Conservation (phyloP, 2,797 vertebrate species). For the Pachyuromys duprasi region DNA sequence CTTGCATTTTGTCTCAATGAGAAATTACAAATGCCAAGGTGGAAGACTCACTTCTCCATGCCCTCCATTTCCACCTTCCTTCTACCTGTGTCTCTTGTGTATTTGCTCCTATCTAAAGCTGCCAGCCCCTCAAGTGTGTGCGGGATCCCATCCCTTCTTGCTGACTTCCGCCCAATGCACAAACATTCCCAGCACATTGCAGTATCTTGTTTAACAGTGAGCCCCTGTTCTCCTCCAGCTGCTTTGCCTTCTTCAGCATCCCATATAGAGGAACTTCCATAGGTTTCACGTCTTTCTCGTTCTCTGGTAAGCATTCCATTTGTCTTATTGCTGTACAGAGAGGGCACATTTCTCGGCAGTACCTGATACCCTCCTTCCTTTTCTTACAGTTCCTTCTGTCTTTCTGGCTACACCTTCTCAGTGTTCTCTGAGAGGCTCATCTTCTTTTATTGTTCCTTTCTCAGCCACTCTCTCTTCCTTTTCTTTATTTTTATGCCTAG, state of each 20-base stretch:
- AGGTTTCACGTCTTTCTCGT: neutral
- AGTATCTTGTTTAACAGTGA: neutral
- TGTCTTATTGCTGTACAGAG: neutral
- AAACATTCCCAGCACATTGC: neutral
- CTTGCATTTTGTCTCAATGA: neutral
- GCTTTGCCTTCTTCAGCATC: neutral
- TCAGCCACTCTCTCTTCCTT: neutral
- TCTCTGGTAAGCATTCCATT: neutral
- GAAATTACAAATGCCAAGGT: neutral
- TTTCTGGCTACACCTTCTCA: neutral
- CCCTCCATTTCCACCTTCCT: neutral
- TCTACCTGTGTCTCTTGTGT: accelerated
- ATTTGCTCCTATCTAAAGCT: neutral
- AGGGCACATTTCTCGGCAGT: neutral
- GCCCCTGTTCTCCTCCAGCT: neutral
- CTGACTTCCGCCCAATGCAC: neutral
- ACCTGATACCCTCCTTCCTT: neutral
- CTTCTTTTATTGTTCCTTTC: neutral
- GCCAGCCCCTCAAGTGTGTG: accelerated
- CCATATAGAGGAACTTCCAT: neutral
- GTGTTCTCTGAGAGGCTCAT: neutral
- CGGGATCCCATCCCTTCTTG: neutral
- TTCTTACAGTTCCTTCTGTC: neutral
- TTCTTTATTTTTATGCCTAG: neutral
- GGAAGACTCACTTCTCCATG: neutral